Evolutionary conservation across 1,140 invertebrate genomes (phyloP).

Genomic region (Cyclargus thomasi): DNA sequence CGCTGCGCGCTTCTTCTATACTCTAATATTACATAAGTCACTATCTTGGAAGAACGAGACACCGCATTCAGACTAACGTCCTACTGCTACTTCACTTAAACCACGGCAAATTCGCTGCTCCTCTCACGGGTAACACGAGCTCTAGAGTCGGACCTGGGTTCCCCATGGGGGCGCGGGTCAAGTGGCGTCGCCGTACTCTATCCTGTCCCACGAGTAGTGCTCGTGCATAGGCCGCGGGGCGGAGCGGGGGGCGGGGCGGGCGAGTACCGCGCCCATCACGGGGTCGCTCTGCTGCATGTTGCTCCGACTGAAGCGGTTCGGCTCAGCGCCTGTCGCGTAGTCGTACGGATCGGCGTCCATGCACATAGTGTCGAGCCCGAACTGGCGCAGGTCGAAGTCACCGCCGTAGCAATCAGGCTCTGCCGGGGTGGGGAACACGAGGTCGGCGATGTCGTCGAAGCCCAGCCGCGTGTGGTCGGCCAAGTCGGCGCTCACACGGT

Average conservation of each 20-base stretch:
- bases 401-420: constrained; percentile 44
- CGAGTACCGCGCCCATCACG: constrained; percentile 59
- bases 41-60: constrained; percentile 52
- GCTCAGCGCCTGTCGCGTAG: constrained; percentile 62
- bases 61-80: constrained; percentile 56
- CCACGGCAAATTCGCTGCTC: background rate
- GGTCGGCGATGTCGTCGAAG: constrained; percentile 63
- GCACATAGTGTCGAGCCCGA: constrained; percentile 47
- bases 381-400: constrained; percentile 61
- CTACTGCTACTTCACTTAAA: constrained; percentile 18
- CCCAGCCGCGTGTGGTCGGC: constrained; percentile 55
- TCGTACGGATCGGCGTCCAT: constrained; percentile 55
- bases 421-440: constrained; percentile 61
- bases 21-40: constrained; percentile 41
- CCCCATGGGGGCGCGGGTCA: constrained; percentile 47
- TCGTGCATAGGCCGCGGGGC: constrained; percentile 54
- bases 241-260: constrained; percentile 54
- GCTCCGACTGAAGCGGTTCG: constrained; percentile 61
- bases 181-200: constrained; percentile 69
- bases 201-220: constrained; percentile 70
- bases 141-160: constrained; percentile 31
- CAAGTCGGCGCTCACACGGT: constrained; percentile 60
- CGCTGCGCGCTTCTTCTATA: constrained; percentile 49
- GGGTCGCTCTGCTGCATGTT: constrained; percentile 67
- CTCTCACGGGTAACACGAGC: constrained; percentile 41